These are phyloP conservation scores for Semaprochilodus insignis DNA, from an alignment of 2,797 vertebrate species.

Conservation along the genomic window DNA sequence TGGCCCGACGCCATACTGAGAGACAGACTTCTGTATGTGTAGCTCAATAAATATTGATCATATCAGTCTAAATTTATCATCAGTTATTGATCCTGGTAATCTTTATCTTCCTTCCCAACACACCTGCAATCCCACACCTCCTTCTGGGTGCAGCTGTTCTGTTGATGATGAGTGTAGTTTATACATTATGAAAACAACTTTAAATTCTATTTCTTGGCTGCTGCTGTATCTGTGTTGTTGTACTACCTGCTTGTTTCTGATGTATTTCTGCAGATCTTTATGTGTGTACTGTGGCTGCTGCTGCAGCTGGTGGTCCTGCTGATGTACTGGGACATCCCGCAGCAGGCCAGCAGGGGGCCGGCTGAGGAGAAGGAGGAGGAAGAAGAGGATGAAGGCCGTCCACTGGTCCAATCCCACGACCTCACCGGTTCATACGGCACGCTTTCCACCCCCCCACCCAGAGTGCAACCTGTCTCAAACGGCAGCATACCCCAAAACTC, in stretches of 20 bases:
- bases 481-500: neutral
- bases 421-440: constrained; percentile 73
- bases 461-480: constrained; percentile 31
- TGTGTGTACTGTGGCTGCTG: constrained; percentile 84
- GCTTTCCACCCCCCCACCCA: constrained; percentile 48
- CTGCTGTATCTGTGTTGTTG: too few relatives aligned
- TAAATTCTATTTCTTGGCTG: too few relatives aligned
- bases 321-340: constrained; percentile 83
- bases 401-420: constrained; percentile 71
- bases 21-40: too few relatives aligned
- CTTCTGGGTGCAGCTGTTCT: too few relatives aligned
- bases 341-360: constrained; percentile 40
- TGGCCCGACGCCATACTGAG: too few relatives aligned
- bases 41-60: too few relatives aligned
- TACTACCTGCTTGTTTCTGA: neutral
- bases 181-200: too few relatives aligned
- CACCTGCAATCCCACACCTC: too few relatives aligned
- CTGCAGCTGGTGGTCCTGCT: constrained; percentile 79
- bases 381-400: constrained; percentile 66
- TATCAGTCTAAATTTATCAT: too few relatives aligned
- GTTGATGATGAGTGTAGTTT: too few relatives aligned
- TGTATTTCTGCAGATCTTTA: constrained; percentile 78
- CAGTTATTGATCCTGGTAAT: too few relatives aligned
- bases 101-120: too few relatives aligned
- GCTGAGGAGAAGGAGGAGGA: constrained; percentile 55